These are phyloP conservation scores for Tethya wilhelma DNA, from an alignment of 37 sponge, comb jelly and placozoan genomes.

Conservation along the genomic window DNA sequence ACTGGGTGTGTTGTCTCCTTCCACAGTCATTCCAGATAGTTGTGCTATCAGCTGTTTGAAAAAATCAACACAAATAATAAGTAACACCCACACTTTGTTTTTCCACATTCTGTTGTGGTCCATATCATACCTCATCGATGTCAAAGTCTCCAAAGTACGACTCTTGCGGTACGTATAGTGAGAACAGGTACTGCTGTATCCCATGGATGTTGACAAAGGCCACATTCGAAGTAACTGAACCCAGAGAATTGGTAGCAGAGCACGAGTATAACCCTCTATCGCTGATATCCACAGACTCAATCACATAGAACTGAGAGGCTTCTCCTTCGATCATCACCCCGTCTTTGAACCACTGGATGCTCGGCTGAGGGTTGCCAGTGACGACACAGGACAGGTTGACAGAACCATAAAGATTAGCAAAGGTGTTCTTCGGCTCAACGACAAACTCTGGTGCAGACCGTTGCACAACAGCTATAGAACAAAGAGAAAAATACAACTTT, in stretches of 20 bases:
- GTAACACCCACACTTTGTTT: no score
- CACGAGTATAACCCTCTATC: conserved; percentile 46
- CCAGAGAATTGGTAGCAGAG: conserved; percentile 24
- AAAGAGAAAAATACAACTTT: background rate
- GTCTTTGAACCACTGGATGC: conserved; percentile 64
- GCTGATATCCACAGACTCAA: background rate
- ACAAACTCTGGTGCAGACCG: background rate
- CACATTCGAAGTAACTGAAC: background rate
- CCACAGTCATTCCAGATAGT: background rate
- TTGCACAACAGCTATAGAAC: background rate
- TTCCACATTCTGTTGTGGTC: no score
- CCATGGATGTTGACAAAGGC: conserved; percentile 31
- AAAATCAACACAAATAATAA: no score
- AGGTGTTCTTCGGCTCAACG: background rate
- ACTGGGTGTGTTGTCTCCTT: background rate
- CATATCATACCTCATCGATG: no score
- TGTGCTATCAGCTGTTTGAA: conserved; percentile 1
- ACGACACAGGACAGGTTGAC: conserved; percentile 36
- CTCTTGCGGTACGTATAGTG: background rate
- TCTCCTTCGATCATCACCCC: background rate
- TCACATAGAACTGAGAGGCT: background rate
- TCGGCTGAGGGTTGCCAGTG: conserved; percentile 36
- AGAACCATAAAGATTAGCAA: background rate
- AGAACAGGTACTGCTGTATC: conserved; percentile 6
- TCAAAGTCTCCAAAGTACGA: no score